Base-by-base conservation (phyloP, 2,113 vertebrate species). In the Nematolebias whitei region DNA sequence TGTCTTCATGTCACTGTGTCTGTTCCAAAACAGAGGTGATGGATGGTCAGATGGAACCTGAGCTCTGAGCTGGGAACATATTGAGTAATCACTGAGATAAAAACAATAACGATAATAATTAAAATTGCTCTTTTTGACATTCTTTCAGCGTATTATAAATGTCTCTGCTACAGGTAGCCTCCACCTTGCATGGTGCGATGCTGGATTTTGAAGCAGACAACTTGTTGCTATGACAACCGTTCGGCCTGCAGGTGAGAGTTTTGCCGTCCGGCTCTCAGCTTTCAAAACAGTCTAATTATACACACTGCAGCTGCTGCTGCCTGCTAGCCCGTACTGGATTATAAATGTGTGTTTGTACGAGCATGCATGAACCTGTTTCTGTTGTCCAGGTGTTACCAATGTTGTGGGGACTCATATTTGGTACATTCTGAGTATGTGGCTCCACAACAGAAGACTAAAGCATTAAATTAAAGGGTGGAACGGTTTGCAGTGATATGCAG, bases 211-310 rank as follows among this genome's bases (percentile, higher is more conserved):
- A 69, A 54, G 22, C 50, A 76, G 70, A 56, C 44, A 65, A 43
- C 53, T 50, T 71, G 79, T 82, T 73, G 81, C 57, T 77, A 68
- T 75, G 78, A 71, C 41, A 77, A 87, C 74, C 58, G 45, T 63
- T 70, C 51, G 71, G 63, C 66, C 63, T 84, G 78, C 83, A 87
- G 89, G 85, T 90, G 80, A 81, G 86, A 67, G 82, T 80, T 67
- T 72, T 73, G 61, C 75, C 53, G 44, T 71, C 66, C 10, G 1
- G 71, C 82, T 87, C 80, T 88, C 82, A 66, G 77, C 82, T 89
- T 90, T 87, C 86, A 88, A 89, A 90, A 88, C 83, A 83, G 57
- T 86, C 89, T 90, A 90, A 89, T 85, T 86, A 87, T 90, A 90
- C 68, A 86, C 84, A 60, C 84, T 81, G 80, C 87, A 90, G 86